Percentiles rank a stretch among this genome's conserved stretches.
phyloP scores from a whole-genome alignment of 2,797 vertebrate genomes.

The Neopelma chrysocephalum region DNA sequence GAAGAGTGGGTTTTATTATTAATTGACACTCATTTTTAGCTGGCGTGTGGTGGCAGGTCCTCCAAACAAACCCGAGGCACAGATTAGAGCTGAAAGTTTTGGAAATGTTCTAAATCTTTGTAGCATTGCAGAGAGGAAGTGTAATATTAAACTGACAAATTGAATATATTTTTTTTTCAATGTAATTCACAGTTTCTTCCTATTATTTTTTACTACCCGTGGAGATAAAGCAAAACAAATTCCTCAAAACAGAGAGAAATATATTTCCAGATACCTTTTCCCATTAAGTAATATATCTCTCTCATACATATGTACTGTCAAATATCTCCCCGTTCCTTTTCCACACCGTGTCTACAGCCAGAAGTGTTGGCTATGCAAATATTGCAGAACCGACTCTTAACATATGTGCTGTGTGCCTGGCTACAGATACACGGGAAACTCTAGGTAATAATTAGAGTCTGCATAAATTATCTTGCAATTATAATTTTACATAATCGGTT shows the following conservation, averaged over 20 bases:
- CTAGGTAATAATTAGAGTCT: conserved; percentile 34
- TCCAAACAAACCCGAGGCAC: conserved; percentile 62
- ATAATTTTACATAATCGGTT: conserved; percentile 57
- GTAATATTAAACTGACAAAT: conserved; percentile 79
- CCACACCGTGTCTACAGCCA: background rate
- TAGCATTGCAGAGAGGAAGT: conserved; percentile 65
- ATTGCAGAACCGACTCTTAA: background rate
- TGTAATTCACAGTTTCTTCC: conserved; percentile 78
- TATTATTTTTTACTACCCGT: conserved; percentile 72
- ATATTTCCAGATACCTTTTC: conserved; percentile 70
- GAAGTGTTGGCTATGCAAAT: conserved; percentile 31
- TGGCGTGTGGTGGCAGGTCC: conserved; percentile 79
- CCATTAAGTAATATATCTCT: conserved; percentile 66
- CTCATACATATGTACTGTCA: conserved; percentile 61
- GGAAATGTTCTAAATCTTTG: conserved; percentile 72
- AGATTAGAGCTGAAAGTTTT: conserved; percentile 75
- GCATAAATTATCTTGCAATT: conserved; percentile 38
- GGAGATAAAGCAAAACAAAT: conserved; percentile 79
- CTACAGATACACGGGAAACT: background rate
- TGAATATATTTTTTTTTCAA: conserved; percentile 63
- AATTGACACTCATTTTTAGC: conserved; percentile 81
- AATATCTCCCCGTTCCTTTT: conserved; percentile 46
- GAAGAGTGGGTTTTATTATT: conserved; percentile 67
- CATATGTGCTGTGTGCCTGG: background rate
- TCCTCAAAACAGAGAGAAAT: conserved; percentile 67